A percentile compares a stretch with the other conserved stretches of the same genome.
phyloP scores from a whole-genome alignment of 2,797 vertebrate species.

The Pseudopleuronectes americanus region DNA sequence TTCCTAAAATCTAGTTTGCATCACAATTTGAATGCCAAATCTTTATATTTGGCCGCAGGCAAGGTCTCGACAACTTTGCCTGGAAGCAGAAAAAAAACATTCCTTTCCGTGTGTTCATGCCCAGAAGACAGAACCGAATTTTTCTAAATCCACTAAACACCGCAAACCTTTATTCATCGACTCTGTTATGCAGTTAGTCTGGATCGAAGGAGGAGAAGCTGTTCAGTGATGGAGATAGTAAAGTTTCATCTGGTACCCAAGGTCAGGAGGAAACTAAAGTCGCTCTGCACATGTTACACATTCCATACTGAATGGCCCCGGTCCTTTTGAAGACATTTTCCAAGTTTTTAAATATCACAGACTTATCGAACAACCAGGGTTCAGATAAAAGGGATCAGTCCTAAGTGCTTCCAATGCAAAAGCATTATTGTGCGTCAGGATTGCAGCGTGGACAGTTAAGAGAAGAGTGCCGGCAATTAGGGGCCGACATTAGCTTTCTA shows the following conservation, averaged over 20 bases:
- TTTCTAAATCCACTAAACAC: too few relatives aligned
- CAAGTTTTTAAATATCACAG: conserved; percentile 2
- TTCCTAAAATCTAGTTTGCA: neutral
- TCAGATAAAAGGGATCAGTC: conserved; percentile 16
- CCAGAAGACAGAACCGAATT: too few relatives aligned
- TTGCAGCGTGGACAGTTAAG: conserved; percentile 31
- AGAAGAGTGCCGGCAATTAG: conserved; percentile 64
- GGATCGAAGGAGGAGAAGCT: too few relatives aligned
- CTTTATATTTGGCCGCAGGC: neutral
- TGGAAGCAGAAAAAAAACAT: neutral
- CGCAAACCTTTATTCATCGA: too few relatives aligned
- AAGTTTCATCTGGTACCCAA: neutral
- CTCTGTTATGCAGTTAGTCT: neutral
- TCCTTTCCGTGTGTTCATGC: too few relatives aligned
- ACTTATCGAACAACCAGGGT: neutral
- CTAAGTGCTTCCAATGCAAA: conserved; percentile 38
- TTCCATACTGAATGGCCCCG: neutral
- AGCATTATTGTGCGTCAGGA: conserved; percentile 42
- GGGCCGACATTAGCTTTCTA: conserved; percentile 59
- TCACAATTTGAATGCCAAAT: conserved; percentile 5
- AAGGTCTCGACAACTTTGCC: neutral
- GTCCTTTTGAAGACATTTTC: neutral
- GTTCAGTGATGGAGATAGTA: neutral
- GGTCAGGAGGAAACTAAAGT: neutral
- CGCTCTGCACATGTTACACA: neutral